phyloP scores from a whole-genome alignment of 2,113 vertebrate genomes.

The Mesocricetus auratus region DNA sequence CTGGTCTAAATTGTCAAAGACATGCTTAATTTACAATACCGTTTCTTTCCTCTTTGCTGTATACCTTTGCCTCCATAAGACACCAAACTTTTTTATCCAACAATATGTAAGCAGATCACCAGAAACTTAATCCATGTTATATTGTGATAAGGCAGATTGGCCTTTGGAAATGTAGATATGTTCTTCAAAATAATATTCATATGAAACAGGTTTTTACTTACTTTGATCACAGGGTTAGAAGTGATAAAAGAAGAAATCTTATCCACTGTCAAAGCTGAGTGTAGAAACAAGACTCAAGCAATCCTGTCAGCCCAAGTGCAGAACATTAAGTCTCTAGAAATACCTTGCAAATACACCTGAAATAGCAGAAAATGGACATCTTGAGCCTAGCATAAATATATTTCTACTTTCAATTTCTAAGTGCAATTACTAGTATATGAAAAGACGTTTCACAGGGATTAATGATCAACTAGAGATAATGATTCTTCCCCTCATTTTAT shows the following conservation, averaged over 20 bases:
- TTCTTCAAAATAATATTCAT: constrained; percentile 54
- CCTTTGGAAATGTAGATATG: constrained; percentile 6
- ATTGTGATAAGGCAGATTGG: not conserved
- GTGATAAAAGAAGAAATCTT: constrained; percentile 59
- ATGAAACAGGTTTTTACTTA: constrained; percentile 58
- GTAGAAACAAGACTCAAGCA: constrained; percentile 61
- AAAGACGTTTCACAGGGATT: constrained; percentile 65
- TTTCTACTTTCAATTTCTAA: constrained; percentile 74
- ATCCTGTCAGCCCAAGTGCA: constrained; percentile 22
- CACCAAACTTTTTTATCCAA: not conserved
- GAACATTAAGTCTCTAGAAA: constrained; percentile 64
- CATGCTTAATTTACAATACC: not conserved
- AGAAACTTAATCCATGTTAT: not conserved
- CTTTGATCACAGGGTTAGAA: constrained; percentile 51
- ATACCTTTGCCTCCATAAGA: constrained; percentile 1
- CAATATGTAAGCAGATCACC: not conserved
- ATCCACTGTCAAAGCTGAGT: not conserved
- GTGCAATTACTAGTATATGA: constrained; percentile 48
- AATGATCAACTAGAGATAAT: constrained; percentile 67
- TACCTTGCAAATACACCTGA: constrained; percentile 30
- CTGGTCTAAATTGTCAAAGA: not conserved
- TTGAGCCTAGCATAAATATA: constrained; percentile 63
- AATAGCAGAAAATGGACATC: constrained; percentile 71
- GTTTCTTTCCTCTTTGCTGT: not conserved
- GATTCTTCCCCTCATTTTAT: constrained; percentile 55